Conservation (phyloP, 2,888 invertebrate species). For the Cyclophora punctaria region DNA sequence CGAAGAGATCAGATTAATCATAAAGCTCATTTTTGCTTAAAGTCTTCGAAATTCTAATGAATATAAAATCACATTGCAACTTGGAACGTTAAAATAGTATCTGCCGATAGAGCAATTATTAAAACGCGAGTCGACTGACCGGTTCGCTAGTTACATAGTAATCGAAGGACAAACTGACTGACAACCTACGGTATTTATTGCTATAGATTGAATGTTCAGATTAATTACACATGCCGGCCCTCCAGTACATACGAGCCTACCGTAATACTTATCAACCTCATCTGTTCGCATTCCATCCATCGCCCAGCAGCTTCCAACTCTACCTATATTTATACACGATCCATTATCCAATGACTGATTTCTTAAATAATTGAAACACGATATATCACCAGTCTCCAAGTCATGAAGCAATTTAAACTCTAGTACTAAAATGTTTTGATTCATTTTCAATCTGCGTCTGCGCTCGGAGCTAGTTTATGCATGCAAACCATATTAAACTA, state of each 20-base stretch:
- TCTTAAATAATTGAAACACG: constrained; percentile 55
- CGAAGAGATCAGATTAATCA: too few species aligned
- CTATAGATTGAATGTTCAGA: constrained; percentile 59
- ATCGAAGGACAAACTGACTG: constrained; percentile 58
- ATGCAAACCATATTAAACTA: too few species aligned
- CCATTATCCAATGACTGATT: constrained; percentile 44
- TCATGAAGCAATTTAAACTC: constrained; percentile 27
- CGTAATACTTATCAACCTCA: constrained; percentile 47
- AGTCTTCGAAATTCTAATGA: constrained; percentile 6
- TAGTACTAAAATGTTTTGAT: constrained; percentile 30
- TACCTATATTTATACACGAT: constrained; percentile 39
- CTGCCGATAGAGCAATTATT: constrained; percentile 47
- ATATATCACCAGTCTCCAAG: constrained; percentile 29
- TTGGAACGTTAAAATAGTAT: constrained; percentile 13
- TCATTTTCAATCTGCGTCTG: constrained; percentile 35
- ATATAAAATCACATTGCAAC: constrained; percentile 11
- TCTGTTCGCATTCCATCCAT: constrained; percentile 50
- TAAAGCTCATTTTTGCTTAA: too few species aligned
- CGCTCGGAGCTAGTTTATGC: constrained; percentile 18
- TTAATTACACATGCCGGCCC: constrained; percentile 55
- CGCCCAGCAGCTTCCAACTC: constrained; percentile 37
- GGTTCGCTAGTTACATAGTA: constrained; percentile 47
- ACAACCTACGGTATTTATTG: constrained; percentile 58
- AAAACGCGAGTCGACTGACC: constrained; percentile 36
- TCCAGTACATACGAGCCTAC: constrained; percentile 36